Evolutionary conservation across 1,140 invertebrate genomes (phyloP).

Genomic region (Sitophilus oryzae): DNA sequence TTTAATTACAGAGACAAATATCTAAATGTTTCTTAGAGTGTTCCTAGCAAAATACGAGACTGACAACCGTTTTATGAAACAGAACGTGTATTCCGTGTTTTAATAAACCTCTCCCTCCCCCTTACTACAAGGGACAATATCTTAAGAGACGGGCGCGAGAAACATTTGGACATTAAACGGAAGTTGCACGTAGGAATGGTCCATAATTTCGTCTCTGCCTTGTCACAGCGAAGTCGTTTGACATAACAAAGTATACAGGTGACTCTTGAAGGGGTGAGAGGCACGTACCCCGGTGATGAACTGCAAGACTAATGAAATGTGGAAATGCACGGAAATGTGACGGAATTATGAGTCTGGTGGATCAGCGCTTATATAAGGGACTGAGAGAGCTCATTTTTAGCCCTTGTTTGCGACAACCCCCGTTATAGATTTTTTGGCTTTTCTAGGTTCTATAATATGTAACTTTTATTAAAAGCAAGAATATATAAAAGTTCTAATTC

Average conservation of each 20-base stretch:
- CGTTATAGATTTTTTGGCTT: too few species aligned
- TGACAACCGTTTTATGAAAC: conserved; percentile 7
- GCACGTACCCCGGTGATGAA: conserved; percentile 19
- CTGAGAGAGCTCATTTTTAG: not conserved
- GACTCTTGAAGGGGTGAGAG: not conserved
- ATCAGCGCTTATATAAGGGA: too few species aligned
- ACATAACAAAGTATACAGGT: conserved; percentile 25
- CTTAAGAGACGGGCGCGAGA: conserved; percentile 8
- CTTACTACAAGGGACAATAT: not conserved
- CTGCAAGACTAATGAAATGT: conserved; percentile 26
- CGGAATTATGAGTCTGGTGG: conserved; percentile 1
- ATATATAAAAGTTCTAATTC: too few species aligned
- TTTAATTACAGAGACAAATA: too few species aligned
- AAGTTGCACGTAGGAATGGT: conserved; percentile 23
- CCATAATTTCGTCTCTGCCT: conserved; percentile 23
- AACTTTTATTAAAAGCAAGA: too few species aligned
- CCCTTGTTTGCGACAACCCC: not conserved
- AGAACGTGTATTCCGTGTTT: conserved; percentile 9
- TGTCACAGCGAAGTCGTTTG: conserved; percentile 19
- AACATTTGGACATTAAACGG: conserved; percentile 25
- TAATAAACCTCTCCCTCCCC: conserved; percentile 8
- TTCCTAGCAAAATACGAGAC: too few species aligned
- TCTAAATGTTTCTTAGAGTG: too few species aligned
- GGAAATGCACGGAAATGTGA: conserved; percentile 19
- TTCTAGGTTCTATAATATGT: too few species aligned